Evolutionary conservation across 2,888 invertebrate genomes (phyloP), one percentile per base, ranked within the genome.

Genomic region (Heterodera filipjevi): DNA sequence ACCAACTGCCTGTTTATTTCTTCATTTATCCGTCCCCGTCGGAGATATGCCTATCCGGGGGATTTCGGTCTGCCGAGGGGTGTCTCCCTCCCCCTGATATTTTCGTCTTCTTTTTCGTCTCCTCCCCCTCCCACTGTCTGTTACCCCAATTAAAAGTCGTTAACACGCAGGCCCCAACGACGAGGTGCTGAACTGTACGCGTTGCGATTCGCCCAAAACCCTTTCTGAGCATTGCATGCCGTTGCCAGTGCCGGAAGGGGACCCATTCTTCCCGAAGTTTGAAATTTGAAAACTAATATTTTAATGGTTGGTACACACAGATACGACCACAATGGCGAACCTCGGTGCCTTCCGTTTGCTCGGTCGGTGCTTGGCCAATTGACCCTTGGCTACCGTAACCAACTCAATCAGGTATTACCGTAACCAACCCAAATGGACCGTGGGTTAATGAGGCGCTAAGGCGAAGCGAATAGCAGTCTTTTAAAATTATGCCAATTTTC

Each of bases 161-260:
- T n/a, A n/a, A n/a, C n/a, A n/a, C n/a, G n/a, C 77, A 81, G 81
- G 82, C 8, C 77, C 85, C 12, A 80, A 85, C 64, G 87, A 86
- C 39, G 83, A 85, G 33, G 82, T 86, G 10, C 78, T 89, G 70
- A 87, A 89, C 80, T 89, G 89, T 49, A 81, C 81, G 49, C 81
- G 85, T 19, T 96, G 96, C 89, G 94, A 96, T 88, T 94, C 95
- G 0, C 92, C 93, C 0, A 92, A 93, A 74, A 94, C 94, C 0
- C 95, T 96, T 0, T 96, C 96, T 89, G 95, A 95, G 0, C 95
- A 96, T 89, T 96, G 96, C 89, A 93, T 94, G 91, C 96, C 96
- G 0, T 95, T 96, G 91, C 93, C 94, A 0, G 93, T 96, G 0
- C 0, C 96, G 95, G 73, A 82, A 19, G 94, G 94, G 0, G 96